These are phyloP conservation scores for Cnemophilus loriae DNA, from an alignment of 2,113 vertebrate species.

Conservation along the genomic window DNA sequence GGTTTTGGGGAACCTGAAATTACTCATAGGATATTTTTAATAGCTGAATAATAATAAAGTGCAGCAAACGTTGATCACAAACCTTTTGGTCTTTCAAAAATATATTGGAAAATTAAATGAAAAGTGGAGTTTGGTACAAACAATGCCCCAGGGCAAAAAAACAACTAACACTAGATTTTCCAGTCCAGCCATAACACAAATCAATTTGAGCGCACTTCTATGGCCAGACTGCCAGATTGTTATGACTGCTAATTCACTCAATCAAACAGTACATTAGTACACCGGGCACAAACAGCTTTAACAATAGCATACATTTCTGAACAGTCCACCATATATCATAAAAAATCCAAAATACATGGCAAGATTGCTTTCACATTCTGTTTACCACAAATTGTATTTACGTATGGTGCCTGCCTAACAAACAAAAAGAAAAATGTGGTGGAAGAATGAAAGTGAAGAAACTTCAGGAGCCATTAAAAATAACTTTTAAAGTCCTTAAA, in stretches of 20 bases:
- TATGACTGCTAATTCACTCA: conserved; percentile 81
- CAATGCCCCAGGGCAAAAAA: conserved; percentile 77
- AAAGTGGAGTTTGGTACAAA: conserved; percentile 77
- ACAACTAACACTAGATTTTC: conserved; percentile 78
- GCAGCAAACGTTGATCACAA: conserved; percentile 74
- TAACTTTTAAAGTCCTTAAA: conserved; percentile 49
- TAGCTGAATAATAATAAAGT: conserved; percentile 65
- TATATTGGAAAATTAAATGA: conserved; percentile 77
- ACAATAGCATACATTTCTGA: conserved; percentile 64
- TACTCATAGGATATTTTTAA: conserved; percentile 72
- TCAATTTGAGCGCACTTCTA: conserved; percentile 77
- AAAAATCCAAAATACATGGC: conserved; percentile 5
- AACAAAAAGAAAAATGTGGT: neutral
- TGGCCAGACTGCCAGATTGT: conserved; percentile 77
- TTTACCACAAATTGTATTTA: conserved; percentile 1
- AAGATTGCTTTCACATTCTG: conserved; percentile 32
- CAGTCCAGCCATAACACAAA: conserved; percentile 79
- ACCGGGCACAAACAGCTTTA: conserved; percentile 69
- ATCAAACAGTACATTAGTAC: conserved; percentile 78
- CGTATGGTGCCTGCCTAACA: neutral
- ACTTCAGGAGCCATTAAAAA: conserved; percentile 47
- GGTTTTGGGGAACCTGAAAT: conserved; percentile 77
- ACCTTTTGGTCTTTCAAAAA: conserved; percentile 73
- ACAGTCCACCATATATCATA: conserved; percentile 57
- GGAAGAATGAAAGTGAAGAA: neutral